These are phyloP conservation scores for Geotrupes spiniger DNA, from an alignment of 2,888 invertebrate species.

Conservation along the genomic window DNA sequence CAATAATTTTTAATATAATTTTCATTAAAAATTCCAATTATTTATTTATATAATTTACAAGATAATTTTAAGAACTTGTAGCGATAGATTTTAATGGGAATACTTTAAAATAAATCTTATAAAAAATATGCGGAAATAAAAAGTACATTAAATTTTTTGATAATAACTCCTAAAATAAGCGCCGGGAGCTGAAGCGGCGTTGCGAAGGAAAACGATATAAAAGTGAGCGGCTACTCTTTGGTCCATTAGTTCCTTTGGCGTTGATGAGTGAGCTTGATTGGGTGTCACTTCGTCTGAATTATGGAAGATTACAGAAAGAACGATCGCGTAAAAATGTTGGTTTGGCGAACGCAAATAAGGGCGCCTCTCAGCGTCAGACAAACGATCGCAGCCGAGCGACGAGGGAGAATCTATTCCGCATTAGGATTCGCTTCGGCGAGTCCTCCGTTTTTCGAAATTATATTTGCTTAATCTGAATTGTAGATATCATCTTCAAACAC, in stretches of 20 bases:
- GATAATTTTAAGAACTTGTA: too few relatives aligned
- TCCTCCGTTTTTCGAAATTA: slow-evolving; percentile 46
- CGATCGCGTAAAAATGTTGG: slow-evolving; percentile 31
- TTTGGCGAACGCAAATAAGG: slow-evolving; percentile 44
- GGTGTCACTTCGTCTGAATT: slow-evolving; percentile 36
- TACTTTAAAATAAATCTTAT: too few relatives aligned
- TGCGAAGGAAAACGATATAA: slow-evolving; percentile 26
- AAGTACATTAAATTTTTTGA: slow-evolving; percentile 38
- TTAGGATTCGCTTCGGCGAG: slow-evolving; percentile 38
- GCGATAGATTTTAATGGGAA: too few relatives aligned
- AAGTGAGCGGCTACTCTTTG: slow-evolving; percentile 39
- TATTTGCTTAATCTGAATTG: slow-evolving; percentile 51
- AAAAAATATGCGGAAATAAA: slow-evolving; percentile 31
- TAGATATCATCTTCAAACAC: slow-evolving; percentile 39
- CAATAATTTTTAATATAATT: too few relatives aligned
- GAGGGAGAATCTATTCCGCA: slow-evolving; percentile 38
- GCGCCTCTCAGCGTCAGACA: slow-evolving; percentile 37
- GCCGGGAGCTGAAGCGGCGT: slow-evolving; percentile 25
- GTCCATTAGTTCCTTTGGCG: slow-evolving; percentile 43
- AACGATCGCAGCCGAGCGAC: slow-evolving; percentile 34
- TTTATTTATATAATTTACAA: too few relatives aligned
- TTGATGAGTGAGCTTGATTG: slow-evolving; percentile 38
- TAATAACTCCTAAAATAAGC: slow-evolving; percentile 39
- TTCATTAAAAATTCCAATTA: too few relatives aligned
- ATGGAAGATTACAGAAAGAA: slow-evolving; percentile 35